These are phyloP conservation scores for Doris montereyensis DNA, from an alignment of 2,888 invertebrate species.

Conservation along the genomic window DNA sequence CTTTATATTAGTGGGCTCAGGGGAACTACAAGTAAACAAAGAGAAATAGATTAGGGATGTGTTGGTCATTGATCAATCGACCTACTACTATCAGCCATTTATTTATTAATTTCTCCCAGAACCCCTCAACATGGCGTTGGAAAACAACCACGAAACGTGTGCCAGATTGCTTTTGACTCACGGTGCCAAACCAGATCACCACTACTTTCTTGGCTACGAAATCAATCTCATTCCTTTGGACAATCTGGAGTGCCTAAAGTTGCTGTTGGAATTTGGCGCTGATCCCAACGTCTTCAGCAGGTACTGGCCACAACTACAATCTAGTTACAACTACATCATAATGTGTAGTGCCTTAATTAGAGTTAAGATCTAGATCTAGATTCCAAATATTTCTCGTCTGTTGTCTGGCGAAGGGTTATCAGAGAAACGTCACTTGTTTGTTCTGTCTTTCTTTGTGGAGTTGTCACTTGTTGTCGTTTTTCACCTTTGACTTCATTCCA, in stretches of 20 bases:
- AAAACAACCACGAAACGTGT: slow-evolving; percentile 83
- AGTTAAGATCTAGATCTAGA: background rate
- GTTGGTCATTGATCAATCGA: too few species aligned
- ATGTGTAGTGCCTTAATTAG: background rate
- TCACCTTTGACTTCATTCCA: background rate
- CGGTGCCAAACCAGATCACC: slow-evolving; percentile 91
- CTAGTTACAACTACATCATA: background rate
- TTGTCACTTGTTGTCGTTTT: too few species aligned
- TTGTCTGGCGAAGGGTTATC: too few species aligned
- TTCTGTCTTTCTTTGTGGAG: too few species aligned
- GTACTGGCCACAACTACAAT: too few species aligned
- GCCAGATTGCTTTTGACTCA: slow-evolving; percentile 80
- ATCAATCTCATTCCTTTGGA: slow-evolving; percentile 86
- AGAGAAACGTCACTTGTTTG: too few species aligned
- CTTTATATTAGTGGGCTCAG: too few species aligned
- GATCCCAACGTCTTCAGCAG: slow-evolving; percentile 89
- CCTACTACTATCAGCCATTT: too few species aligned
- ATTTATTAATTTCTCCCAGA: too few species aligned
- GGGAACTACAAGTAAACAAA: too few species aligned
- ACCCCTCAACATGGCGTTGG: slow-evolving; percentile 89
- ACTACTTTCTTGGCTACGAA: slow-evolving; percentile 93
- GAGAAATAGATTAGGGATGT: too few species aligned
- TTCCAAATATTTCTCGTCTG: too few species aligned
- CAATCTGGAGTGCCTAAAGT: slow-evolving; percentile 85
- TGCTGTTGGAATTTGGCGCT: slow-evolving; percentile 88